Evolutionary conservation across 2,797 vertebrate species (phyloP), one percentile per base, ranked within the genome.

Genomic region (Enteromius trimaculatus): DNA sequence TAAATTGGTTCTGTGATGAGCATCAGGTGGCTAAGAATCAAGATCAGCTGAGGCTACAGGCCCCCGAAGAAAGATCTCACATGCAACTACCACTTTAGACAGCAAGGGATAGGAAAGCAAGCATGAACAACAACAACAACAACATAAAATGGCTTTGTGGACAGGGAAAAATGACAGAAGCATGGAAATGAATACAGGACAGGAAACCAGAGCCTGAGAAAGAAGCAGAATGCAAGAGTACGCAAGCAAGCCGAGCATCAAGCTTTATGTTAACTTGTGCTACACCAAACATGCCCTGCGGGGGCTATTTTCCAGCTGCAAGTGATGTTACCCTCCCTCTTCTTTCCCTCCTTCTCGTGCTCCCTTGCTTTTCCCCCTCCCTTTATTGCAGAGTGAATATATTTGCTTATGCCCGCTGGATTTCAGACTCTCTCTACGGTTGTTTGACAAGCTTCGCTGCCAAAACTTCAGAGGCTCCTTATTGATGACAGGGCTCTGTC

Each of bases 241-340:
- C 75, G 69, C 58, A 79, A 86, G 87, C 31, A 91, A 87, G 86
- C 88, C 29, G 77, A 87, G 88, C 89, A 92, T 92, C 91, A 91
- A 90, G 88, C 82, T 92, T 91, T 89, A 93, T 92, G 90, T 89
- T 94, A 90, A 83, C 86, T 92, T 89, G 84, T 90, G 87, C 93
- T 93, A 94, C 94, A 93, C 89, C 79, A 90, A 95, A 95, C 92
- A 91, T 76, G 86, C 6, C 88, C 93, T 90, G 83, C 86, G 84
- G 94, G 93, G 91, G 17, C 19, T 79, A 72, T 87, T 90, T 89
- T 88, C 91, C 87, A 86, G 89, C 92, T 85, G 88, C 88, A 83
- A 87, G 74, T 89, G 87, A 88, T 84, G 86, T 82, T 65, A 77
- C 81, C 68, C 86, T 88, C 87, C 85, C 86, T 81, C 79, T 80